A percentile compares a stretch with the other conserved stretches of the same genome.
Conservation (phyloP, 2,797 vertebrate genomes). For the Diplodus sargus region DNA sequence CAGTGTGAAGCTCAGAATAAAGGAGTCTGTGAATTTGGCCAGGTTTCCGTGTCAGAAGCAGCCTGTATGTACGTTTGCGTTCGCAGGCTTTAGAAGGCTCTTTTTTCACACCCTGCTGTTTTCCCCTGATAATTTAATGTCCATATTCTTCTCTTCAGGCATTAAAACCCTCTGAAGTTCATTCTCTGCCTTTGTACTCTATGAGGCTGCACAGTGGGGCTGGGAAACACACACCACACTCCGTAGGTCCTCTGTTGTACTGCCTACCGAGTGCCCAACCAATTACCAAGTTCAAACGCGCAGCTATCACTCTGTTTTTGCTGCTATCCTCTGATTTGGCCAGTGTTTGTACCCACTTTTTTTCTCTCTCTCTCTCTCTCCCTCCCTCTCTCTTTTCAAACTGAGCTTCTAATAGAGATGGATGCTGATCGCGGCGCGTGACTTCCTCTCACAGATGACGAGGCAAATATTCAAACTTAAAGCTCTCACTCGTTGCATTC, state of each 20-base stretch:
- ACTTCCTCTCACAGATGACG: conserved; percentile 58
- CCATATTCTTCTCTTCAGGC: conserved; percentile 84
- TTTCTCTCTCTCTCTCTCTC: background rate
- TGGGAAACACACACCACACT: conserved; percentile 81
- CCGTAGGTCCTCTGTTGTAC: conserved; percentile 76
- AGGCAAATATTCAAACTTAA: conserved; percentile 38
- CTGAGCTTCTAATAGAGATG: conserved; percentile 64
- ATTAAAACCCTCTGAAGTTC: conserved; percentile 84
- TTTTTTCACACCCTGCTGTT: conserved; percentile 85
- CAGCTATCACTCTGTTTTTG: conserved; percentile 72
- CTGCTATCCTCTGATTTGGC: conserved; percentile 77
- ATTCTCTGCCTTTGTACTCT: conserved; percentile 80
- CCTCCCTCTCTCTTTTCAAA: conserved; percentile 49
- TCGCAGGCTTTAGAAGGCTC: conserved; percentile 77
- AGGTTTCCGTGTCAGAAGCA: conserved; percentile 85
- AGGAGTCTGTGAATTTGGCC: conserved; percentile 81
- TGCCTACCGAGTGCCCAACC: conserved; percentile 79
- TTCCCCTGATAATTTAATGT: conserved; percentile 86
- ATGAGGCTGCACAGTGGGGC: conserved; percentile 77
- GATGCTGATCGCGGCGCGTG: conserved; percentile 55
- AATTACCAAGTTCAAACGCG: conserved; percentile 82
- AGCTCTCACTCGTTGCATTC: background rate
- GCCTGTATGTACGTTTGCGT: conserved; percentile 74
- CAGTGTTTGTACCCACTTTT: conserved; percentile 57
- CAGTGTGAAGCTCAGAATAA: conserved; percentile 82